Base-by-base conservation (phyloP, 2,888 invertebrate species). In the Dryobotodes eremita region DNA sequence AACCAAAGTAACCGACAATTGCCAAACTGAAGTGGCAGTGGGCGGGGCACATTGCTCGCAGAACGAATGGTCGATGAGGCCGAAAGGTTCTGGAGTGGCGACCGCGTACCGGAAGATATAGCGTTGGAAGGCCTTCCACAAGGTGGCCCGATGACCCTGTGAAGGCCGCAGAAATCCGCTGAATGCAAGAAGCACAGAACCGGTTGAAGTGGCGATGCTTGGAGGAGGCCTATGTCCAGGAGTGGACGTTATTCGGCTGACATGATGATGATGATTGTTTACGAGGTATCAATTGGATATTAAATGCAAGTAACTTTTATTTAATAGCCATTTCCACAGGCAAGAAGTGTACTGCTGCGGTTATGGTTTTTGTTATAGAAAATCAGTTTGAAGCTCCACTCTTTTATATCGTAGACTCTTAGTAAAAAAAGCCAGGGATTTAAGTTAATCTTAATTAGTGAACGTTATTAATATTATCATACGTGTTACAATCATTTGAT, bases 381-480 rank as follows among this genome's bases (percentile, higher is more conserved):
- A 57, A 57, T 57, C 57, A n/a, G 57, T 5, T 57, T 13, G n/a
- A 57, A 57, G n/a, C 1, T 20, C 10, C 6, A 46, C n/a, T 57
- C 10, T 7, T 53, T 53, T 15, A 42, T 17, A n/a, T 8, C 15
- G 6, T 23, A 23, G 11, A 36, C 3, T 10, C 10, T 36, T 26
- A 20, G 31, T 11, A 11, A 31, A 53, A 10, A 20, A 53, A 26
- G 1, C 2, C 1, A 17, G 20, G 36, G 1, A 36, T 5, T 70
- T 23, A 3, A 74, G 4, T 17, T 4, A 17, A 7, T 46, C n/a
- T 4, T 57, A n/a, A 31, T 48, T 11, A 31, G 13, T 36, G 17
- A 71, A 59, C 20, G 10, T 2, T 65, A 55, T 61, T 48, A n/a
- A n/a, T 59, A n/a, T 46, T 62, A 64, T 61, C 76, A 48, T 7